Conservation (phyloP, 2,888 invertebrate species). For the Pseudeuparius sepicola region DNA sequence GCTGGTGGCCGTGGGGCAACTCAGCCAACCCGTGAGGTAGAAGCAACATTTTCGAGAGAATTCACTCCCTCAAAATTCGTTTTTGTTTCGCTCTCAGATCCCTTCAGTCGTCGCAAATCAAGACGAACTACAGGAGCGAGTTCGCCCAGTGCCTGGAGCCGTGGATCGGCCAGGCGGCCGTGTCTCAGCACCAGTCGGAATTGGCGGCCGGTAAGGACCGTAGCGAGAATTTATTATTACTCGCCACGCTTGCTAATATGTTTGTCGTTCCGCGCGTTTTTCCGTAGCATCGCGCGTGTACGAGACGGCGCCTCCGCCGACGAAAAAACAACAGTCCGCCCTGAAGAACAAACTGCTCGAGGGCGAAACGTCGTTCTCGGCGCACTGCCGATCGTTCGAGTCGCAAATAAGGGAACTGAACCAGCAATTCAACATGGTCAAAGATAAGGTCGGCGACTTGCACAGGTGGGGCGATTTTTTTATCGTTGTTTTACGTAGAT, state of each 20-base stretch:
- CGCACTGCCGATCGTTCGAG: conserved; percentile 52
- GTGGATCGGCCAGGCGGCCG: conserved; percentile 44
- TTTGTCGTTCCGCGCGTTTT: no score
- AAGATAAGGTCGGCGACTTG: conserved; percentile 55
- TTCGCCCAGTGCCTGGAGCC: conserved; percentile 54
- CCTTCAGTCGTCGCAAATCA: conserved; percentile 43
- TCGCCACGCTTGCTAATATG: no score
- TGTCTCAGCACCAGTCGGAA: conserved; percentile 38
- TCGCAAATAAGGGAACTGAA: conserved; percentile 49
- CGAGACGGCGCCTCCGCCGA: conserved; percentile 34
- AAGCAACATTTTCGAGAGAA: background rate
- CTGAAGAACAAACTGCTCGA: conserved; percentile 39
- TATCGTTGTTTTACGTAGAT: no score
- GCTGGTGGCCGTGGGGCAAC: conserved; percentile 52
- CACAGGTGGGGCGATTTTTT: conserved; percentile 36
- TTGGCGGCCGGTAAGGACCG: conserved; percentile 34
- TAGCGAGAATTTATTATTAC: no score
- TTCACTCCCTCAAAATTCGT: background rate
- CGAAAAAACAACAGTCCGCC: conserved; percentile 36
- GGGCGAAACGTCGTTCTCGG: conserved; percentile 50
- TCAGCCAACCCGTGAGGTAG: conserved; percentile 50
- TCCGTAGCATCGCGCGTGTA: conserved; percentile 34
- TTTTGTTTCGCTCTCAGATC: conserved; percentile 37
- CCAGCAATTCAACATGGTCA: conserved; percentile 49
- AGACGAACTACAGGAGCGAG: conserved; percentile 52